Conservation (phyloP, 2,797 vertebrate species). For the Onychomys leucogaster region DNA sequence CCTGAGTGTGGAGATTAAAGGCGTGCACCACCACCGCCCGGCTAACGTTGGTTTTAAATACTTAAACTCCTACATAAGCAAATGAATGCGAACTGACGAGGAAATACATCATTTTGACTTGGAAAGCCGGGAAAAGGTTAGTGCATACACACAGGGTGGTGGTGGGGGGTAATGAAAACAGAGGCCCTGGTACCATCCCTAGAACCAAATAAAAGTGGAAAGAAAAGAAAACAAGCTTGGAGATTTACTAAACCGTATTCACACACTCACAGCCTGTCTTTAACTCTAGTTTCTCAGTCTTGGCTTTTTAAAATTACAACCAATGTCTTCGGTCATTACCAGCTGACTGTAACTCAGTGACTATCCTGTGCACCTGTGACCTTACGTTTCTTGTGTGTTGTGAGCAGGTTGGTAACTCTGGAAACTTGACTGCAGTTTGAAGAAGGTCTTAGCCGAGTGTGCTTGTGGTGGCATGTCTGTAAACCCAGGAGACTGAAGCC, state of each 20-base stretch:
- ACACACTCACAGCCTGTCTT: background rate
- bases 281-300: background rate
- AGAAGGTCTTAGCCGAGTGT: background rate
- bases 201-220: background rate
- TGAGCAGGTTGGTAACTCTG: background rate
- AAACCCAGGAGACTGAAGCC: background rate
- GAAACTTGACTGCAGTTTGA: background rate
- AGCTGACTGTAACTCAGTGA: background rate
- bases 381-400: background rate
- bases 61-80: slow-evolving; percentile 19
- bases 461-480: background rate
- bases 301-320: background rate
- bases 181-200: background rate
- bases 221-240: background rate
- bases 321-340: background rate
- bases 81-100: background rate
- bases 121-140: background rate
- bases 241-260: background rate
- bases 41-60: background rate
- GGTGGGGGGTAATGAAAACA: rapidly evolving
- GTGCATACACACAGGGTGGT: no score
- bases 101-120: background rate
- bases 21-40: background rate
- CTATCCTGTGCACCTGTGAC: background rate
- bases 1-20: background rate